Base-by-base conservation (phyloP, 2,797 vertebrate genomes). In the Pipistrellus pygmaeus region DNA sequence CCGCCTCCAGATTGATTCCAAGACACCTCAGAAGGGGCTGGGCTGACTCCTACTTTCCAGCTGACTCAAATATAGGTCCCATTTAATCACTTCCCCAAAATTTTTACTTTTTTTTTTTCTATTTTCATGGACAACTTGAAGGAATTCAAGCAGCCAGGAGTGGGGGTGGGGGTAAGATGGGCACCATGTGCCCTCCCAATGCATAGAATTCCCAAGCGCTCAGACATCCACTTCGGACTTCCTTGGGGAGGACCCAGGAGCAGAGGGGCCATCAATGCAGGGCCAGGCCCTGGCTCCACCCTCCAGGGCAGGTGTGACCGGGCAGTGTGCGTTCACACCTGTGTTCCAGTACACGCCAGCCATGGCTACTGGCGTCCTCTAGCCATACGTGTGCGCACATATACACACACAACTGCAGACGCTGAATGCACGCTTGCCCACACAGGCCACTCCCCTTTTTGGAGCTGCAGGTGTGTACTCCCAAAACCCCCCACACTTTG, bases 111-210 rank as follows among this genome's bases (percentile, higher is more conserved):
- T 51, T 84, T 71, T 32, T 12, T 44, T 18, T 14, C 12, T 32
- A 11, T 91, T 88, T 80, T 72, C 14, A 27, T 46, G 38, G 53
- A n/a, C 76, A 81, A 30, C 38, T 76, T 46, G 46, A 85, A 88
- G 55, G 41, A 4, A 21, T 21, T 88, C 35, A 71, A 72, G 46
- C 51, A 94, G 64, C 60, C 66, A 15, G 38, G 38, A 41, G 9
- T 21, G 62, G 25, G 10, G 38, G 20, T 7, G 46, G 18, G 55
- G 8, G 21, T 18, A 32, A 17, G 55, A 35, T 44, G 38, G 41
- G 32, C 44, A 8, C 30, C 27, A 18, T 10, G 46, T 25, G 10
- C 71, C 80, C 32, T 90, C 57, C 66, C 27, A 41, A 57, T 1
- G 7, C 62, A 35, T 23, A 48, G 55, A 62, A 41, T 72, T 62